phyloP scores from a whole-genome alignment of 2,113 vertebrate species.

The Poeciliopsis retropinna region DNA sequence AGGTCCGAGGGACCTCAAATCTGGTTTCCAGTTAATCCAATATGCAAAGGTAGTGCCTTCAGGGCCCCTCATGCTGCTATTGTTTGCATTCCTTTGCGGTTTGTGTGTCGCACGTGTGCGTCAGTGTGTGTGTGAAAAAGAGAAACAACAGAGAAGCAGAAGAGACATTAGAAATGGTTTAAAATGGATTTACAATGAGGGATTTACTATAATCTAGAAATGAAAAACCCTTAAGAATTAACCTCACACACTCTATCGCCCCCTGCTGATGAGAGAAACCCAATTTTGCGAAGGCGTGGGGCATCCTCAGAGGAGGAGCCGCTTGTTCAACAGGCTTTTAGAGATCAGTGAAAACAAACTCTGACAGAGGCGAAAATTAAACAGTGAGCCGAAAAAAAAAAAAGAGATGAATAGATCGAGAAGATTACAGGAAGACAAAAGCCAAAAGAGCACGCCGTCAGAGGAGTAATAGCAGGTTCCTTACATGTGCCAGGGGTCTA shows the following conservation, averaged over 20 bases:
- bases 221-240: neutral
- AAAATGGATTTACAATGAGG: neutral
- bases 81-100: neutral
- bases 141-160: neutral
- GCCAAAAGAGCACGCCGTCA: no score
- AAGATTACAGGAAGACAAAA: neutral
- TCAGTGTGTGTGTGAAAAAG: neutral
- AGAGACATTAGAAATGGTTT: neutral
- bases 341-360: neutral
- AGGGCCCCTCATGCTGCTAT: neutral
- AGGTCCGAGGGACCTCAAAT: neutral
- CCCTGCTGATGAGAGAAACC: conserved; percentile 34
- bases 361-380: neutral
- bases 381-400: neutral
- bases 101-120: neutral
- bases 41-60: neutral
- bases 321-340: neutral
- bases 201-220: neutral
- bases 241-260: conserved; percentile 27
- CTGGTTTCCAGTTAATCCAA: neutral
- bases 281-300: conserved; percentile 13
- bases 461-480: conserved; percentile 22
- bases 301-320: conserved; percentile 26
- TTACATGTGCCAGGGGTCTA: conserved; percentile 76
- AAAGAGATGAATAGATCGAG: neutral